These are phyloP conservation scores for Phenacoccus solenopsis DNA, from an alignment of 1,140 invertebrate genomes.

Conservation along the genomic window DNA sequence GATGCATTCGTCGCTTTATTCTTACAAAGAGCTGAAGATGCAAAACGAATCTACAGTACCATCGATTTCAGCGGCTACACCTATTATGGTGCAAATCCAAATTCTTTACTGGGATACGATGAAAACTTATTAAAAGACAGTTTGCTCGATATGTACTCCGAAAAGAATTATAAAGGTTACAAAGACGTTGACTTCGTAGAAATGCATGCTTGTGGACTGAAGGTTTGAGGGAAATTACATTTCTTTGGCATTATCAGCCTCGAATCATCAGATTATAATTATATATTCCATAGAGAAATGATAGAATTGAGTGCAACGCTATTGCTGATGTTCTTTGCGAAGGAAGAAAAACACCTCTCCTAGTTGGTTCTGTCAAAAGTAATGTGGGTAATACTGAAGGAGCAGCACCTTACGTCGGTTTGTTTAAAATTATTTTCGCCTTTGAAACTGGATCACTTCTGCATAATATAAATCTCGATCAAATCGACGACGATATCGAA, in stretches of 20 bases:
- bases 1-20: conserved; percentile 36
- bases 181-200: conserved; percentile 31
- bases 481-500: conserved; percentile 38
- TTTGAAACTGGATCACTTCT: conserved; percentile 27
- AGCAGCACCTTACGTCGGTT: conserved; percentile 43
- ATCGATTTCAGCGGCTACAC: conserved; percentile 44
- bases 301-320: conserved; percentile 26
- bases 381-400: conserved; percentile 66
- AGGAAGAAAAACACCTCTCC: conserved; percentile 38
- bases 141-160: conserved; percentile 40
- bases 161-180: conserved; percentile 38
- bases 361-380: conserved; percentile 61
- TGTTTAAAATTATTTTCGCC: conserved; percentile 39
- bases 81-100: conserved; percentile 36
- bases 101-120: conserved; percentile 41
- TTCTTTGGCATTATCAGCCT: background rate
- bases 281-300: conserved; percentile 21
- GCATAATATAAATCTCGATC: conserved; percentile 27
- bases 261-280: background rate
- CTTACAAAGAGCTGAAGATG: conserved; percentile 41
- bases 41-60: conserved; percentile 44
- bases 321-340: conserved; percentile 24
- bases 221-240: conserved; percentile 24
- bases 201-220: conserved; percentile 19
- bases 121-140: conserved; percentile 45